Evolutionary conservation across 2,797 vertebrate genomes (phyloP).

Genomic region (Gambelia wislizenii): DNA sequence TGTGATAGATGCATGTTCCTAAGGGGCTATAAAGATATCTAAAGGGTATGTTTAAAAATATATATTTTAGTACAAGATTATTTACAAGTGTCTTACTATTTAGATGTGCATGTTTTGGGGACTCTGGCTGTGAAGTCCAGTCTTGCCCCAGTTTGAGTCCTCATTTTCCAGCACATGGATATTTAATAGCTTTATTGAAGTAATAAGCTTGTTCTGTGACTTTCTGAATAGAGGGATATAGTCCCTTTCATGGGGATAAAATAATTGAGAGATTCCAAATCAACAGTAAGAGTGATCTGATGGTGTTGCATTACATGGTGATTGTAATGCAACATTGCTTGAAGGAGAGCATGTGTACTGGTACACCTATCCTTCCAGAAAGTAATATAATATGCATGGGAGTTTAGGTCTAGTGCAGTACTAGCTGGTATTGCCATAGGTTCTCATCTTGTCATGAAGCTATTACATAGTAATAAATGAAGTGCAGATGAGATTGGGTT

Average conservation of each 20-base stretch:
- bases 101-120: not conserved
- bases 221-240: not conserved
- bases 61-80: constrained; percentile 39
- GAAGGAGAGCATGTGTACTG: not conserved
- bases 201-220: constrained; percentile 38
- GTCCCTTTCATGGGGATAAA: not conserved
- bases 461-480: not conserved
- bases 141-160: constrained; percentile 21
- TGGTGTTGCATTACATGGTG: not conserved
- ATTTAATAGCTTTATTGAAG: constrained; percentile 41
- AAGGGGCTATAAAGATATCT: constrained; percentile 35
- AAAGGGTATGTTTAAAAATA: constrained; percentile 28
- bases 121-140: not conserved
- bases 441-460: not conserved
- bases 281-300: not conserved
- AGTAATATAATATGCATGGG: not conserved
- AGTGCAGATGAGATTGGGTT: not conserved
- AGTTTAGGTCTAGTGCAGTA: not conserved
- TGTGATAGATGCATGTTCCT: constrained; percentile 27
- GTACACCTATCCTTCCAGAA: not conserved
- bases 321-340: not conserved
- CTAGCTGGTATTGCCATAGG: not conserved
- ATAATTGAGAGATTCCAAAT: not conserved
- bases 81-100: constrained; percentile 54
- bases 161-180: constrained; percentile 41